Base-by-base conservation (phyloP, 2,113 vertebrate genomes). In the Camelus bactrianus region DNA sequence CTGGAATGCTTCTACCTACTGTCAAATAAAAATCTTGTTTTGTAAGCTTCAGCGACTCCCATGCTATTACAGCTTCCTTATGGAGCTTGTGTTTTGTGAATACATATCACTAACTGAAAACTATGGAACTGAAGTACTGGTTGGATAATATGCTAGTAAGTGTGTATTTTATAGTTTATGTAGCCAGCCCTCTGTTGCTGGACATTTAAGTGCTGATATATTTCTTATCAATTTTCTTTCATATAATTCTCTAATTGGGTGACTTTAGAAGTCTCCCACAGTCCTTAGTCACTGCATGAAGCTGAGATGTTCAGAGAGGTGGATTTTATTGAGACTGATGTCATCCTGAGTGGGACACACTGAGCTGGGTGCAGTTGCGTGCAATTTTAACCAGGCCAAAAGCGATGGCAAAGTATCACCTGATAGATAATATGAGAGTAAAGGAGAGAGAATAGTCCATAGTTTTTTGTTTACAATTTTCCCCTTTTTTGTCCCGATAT, bases 281-380 rank as follows among this genome's bases (percentile, higher is more conserved):
- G 38, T 88, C 46, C 4, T 70, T 52, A 10, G 6, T 54, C n/a
- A 6, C 26, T 88, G 12, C 12, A 6, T 42, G 56, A 82, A 62
- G 56, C 28, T 22, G 54, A 35, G 85, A 42, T 46, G 20, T n/a
- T 38, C 11, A 38, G 42, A 86, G 46, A 62, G 52, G 28, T 50
- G 50, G 28, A 22, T n/a, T 80, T 92, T 81, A 60, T 72, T 52
- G 35, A 73, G 56, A 48, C 17, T 32, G 30, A 35, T 2, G 1
- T n/a, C 56, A 35, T 60, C 14, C 26, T 54, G 14, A 28, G 17
- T 28, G 62, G 42, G 54, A 32, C 26, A 22, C 5, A 14, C 3
- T 28, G 30, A 60, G 3, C 5, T 35, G 42, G 14, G 1, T 38
- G 1, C 13, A 72, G 17, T 5, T 5, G 5, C 0, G 0, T 72